These are phyloP conservation scores for Bradypus variegatus DNA, from an alignment of 2,797 vertebrate genomes.

Conservation along the genomic window DNA sequence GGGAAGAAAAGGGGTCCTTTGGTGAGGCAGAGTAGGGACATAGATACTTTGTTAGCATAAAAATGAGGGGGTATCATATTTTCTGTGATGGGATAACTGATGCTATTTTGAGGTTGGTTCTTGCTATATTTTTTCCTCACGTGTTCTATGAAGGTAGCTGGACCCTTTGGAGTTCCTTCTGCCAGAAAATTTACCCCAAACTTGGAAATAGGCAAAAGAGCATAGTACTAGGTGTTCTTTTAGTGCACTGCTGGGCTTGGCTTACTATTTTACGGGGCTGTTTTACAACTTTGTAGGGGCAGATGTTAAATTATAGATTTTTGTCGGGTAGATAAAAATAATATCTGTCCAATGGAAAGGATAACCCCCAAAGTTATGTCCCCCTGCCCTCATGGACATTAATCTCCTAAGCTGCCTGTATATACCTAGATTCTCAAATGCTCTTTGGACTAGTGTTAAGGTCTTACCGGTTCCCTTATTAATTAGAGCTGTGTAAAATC, in stretches of 20 bases:
- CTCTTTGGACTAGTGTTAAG: background rate
- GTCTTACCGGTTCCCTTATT: background rate
- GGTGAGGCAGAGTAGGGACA: background rate
- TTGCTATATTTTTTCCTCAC: background rate
- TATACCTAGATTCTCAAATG: background rate
- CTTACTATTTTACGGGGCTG: background rate
- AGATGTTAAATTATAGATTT: background rate
- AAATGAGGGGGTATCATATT: background rate
- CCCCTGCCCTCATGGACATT: background rate
- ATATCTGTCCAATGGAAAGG: conserved; percentile 28
- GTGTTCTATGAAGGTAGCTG: background rate
- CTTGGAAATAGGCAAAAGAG: conserved; percentile 15
- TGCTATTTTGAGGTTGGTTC: conserved; percentile 15
- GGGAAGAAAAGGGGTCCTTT: background rate
- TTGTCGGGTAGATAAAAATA: background rate
- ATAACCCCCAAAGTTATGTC: background rate
- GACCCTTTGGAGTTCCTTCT: background rate
- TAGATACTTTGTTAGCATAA: background rate
- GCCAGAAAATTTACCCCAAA: background rate
- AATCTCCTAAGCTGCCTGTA: background rate
- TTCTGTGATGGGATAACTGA: background rate
- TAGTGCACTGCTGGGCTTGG: background rate
- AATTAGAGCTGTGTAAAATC: background rate
- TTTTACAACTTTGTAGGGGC: background rate
- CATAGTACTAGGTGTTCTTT: background rate